phyloP scores from a whole-genome alignment of 2,797 vertebrate species.

The Philypnodon macrostomus region DNA sequence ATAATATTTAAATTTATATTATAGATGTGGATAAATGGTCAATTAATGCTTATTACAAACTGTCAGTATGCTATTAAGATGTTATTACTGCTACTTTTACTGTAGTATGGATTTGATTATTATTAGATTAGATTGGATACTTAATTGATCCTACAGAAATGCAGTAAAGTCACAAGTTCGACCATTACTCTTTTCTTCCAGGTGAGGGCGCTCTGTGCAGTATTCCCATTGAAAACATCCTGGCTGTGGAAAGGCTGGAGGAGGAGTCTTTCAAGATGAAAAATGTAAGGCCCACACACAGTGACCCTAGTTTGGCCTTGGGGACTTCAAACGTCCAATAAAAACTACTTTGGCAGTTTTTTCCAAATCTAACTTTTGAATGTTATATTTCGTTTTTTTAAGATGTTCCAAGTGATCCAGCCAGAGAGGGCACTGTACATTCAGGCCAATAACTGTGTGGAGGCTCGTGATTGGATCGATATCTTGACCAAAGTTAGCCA shows the following conservation, averaged over 20 bases:
- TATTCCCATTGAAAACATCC: conserved; percentile 97
- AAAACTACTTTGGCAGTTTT: conserved; percentile 1
- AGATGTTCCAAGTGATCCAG: conserved; percentile 99
- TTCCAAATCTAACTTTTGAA: neutral
- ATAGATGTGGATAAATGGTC: too few species aligned
- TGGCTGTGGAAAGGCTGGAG: conserved; percentile 94
- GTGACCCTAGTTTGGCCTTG: neutral
- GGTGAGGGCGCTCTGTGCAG: conserved; percentile 92
- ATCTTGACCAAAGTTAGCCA: conserved; percentile 98
- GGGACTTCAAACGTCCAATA: conserved; percentile 1
- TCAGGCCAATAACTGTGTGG: conserved; percentile 98
- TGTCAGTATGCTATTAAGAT: too few species aligned
- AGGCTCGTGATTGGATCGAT: conserved; percentile 97
- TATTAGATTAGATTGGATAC: neutral
- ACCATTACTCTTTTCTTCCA: conserved; percentile 50
- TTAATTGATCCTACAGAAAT: neutral
- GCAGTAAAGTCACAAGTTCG: neutral
- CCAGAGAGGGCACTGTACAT: conserved; percentile 95
- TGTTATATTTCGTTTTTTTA: conserved; percentile 14
- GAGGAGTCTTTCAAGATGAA: conserved; percentile 99
- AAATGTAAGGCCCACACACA: conserved; percentile 82
- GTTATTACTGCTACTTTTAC: too few species aligned
- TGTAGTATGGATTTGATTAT: neutral
- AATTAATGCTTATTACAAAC: too few species aligned
- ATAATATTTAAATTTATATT: too few species aligned